phyloP scores from a whole-genome alignment of 2,113 vertebrate genomes.

The Sardina pilchardus region DNA sequence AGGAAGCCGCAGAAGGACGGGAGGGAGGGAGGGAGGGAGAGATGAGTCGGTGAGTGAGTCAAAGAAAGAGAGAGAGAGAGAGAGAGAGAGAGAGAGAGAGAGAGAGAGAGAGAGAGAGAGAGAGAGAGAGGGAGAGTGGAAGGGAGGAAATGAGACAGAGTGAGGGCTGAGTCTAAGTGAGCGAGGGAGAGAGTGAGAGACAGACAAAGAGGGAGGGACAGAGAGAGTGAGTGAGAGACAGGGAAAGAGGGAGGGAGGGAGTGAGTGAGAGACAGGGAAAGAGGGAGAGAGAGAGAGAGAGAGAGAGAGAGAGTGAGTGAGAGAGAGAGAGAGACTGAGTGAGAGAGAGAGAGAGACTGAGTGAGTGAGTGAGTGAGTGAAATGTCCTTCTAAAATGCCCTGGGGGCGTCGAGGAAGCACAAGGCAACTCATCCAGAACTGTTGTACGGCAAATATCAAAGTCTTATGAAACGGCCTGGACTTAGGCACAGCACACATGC shows the following conservation, averaged over 20 bases:
- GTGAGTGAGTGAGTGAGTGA: background rate
- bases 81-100: background rate
- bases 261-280: no score
- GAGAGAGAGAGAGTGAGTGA: no score
- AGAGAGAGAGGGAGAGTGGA: background rate
- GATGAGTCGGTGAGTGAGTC: no score
- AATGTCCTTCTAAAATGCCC: background rate
- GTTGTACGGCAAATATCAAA: constrained; percentile 15
- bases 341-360: no score
- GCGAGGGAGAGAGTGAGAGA: background rate
- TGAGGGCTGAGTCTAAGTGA: background rate
- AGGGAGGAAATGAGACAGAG: background rate
- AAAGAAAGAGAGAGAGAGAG: no score
- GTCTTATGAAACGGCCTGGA: background rate
- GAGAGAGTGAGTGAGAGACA: background rate
- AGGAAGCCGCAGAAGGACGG: no score
- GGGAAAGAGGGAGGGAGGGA: background rate
- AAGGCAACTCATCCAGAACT: constrained; percentile 16
- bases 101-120: background rate
- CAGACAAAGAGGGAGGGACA: background rate
- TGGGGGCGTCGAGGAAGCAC: background rate
- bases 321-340: no score
- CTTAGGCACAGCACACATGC: background rate
- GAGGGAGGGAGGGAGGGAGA: background rate
- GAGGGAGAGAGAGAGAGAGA: no score